Evolutionary conservation across 2,797 vertebrate genomes (phyloP).

Genomic region (Leptodactylus fallax): DNA sequence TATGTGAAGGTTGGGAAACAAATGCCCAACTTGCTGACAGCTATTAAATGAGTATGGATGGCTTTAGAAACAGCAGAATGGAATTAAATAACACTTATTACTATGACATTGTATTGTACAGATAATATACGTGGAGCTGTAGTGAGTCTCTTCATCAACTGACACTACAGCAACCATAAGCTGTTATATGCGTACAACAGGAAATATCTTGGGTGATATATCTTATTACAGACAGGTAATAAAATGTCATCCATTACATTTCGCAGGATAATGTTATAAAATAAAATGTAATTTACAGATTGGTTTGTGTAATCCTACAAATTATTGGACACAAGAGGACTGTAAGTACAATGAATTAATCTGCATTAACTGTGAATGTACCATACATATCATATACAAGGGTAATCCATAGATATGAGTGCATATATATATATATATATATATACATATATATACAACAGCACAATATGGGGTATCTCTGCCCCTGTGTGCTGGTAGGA

Average conservation of each 20-base stretch:
- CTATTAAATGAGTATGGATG: not conserved
- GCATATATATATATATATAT: not conserved
- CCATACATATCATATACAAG: not conserved
- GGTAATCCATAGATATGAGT: not conserved
- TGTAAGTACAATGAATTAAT: not conserved
- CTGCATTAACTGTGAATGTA: not conserved
- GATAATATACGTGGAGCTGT: not conserved
- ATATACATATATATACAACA: too few relatives aligned
- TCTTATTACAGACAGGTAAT: not conserved
- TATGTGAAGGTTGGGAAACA: too few relatives aligned
- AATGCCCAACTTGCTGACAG: not conserved
- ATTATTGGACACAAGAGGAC: not conserved
- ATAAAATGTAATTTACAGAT: not conserved
- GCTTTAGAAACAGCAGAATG: not conserved
- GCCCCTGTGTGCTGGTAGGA: too few relatives aligned
- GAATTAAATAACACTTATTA: not conserved
- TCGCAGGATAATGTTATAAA: not conserved
- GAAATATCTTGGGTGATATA: not conserved
- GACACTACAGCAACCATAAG: not conserved
- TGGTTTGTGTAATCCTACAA: not conserved
- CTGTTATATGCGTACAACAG: not conserved
- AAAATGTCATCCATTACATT: not conserved
- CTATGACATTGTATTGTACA: not conserved
- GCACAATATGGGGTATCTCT: too few relatives aligned
- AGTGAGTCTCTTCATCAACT: not conserved